Base-by-base conservation (phyloP, 1,140 invertebrate species). In the Trichomalopsis sarcophagae region DNA sequence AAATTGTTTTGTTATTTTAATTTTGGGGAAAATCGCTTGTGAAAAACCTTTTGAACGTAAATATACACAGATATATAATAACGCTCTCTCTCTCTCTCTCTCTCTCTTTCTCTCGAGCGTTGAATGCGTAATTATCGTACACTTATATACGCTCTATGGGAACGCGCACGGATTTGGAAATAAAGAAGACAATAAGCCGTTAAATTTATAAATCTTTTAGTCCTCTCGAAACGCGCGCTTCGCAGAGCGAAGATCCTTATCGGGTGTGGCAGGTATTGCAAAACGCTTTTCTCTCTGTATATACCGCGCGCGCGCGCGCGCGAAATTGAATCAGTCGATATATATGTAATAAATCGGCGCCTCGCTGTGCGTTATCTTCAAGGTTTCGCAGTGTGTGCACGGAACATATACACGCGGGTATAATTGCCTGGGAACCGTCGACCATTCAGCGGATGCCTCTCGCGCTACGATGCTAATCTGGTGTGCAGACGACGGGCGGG, bases 401-500 rank as follows among this genome's bases (percentile, higher is more conserved):
- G 66, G 13, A 30, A 11, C 21, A 3, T 9, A 3, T 9, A 33
- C 2, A 36, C 9, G 14, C 55, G 14, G 27, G 75, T 66, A 27
- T 27, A 79, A 79, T 84, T 73, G 76, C 82, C 66, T 79, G 82
- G 76, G 82, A 84, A 84, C 50, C 1, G 23, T 79, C 30, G 40
- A 1, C 50, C 27, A 76, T 75, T 76, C 50, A 62, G 9, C 13
- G 5, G 33, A 75, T 23, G n/a, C 30, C 69, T 2, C 81, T 82
- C 71, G 44, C 27, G 21, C 23, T n/a, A n/a, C 71, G 81, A 83
- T 83, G 27, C 13, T 9, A 47, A 83, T 83, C 74, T 75, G 17
- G 4, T 21, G 55, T n/a, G 21, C 21, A n/a, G 21, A 62, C 1
- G 55, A 62, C 55, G 9, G 2, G n/a, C 21, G 17, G 36, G 13